phyloP scores from a whole-genome alignment of 2,113 vertebrate genomes.

The Leucopternis melanops region DNA sequence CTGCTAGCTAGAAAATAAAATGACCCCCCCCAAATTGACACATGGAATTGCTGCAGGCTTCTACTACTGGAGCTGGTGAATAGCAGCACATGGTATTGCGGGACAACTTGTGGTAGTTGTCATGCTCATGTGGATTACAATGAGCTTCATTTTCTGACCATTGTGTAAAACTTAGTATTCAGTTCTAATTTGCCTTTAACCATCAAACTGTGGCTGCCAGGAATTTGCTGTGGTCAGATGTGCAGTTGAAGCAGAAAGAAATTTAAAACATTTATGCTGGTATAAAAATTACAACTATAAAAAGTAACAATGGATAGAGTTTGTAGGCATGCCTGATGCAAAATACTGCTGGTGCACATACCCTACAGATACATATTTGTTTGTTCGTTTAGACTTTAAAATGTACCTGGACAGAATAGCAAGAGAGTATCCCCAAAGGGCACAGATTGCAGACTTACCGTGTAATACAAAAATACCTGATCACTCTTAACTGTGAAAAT shows the following conservation, averaged over 20 bases:
- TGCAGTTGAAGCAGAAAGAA: not conserved
- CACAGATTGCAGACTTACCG: fast-evolving
- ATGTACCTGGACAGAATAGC: not conserved
- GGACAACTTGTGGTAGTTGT: not conserved
- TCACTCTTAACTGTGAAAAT: not conserved
- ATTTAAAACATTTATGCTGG: not conserved
- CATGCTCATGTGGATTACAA: not conserved
- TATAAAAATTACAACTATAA: not conserved
- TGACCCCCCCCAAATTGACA: not conserved
- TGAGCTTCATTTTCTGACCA: not conserved
- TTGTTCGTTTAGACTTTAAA: not conserved
- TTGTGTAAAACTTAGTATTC: not conserved
- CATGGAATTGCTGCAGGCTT: not conserved
- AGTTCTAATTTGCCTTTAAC: not conserved
- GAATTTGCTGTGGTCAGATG: not conserved
- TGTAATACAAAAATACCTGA: not conserved
- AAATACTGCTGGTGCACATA: not conserved
- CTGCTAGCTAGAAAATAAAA: not conserved
- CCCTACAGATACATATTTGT: not conserved
- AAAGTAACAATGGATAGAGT: not conserved
- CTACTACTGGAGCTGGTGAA: not conserved
- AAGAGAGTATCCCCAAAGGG: not conserved
- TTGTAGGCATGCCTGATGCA: not conserved
- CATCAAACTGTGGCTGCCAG: not conserved
- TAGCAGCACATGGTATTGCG: not conserved